Evolutionary conservation across 2,888 invertebrate genomes (phyloP).

Genomic region (Philhelius pedissequus): DNA sequence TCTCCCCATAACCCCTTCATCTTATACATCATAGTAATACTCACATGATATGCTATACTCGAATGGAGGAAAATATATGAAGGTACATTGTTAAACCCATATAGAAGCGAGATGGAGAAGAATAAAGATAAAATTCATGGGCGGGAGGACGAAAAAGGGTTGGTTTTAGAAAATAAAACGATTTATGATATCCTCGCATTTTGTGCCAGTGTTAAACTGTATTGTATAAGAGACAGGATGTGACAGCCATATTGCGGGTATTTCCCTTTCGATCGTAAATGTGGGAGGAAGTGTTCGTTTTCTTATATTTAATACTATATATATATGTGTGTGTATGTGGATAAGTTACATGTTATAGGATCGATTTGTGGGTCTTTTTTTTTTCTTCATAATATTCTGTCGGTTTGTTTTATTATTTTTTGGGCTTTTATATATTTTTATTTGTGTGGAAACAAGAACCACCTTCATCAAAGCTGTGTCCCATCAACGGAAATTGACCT

Average conservation of each 20-base stretch:
- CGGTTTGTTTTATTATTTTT: slow-evolving; percentile 22
- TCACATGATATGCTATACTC: neutral
- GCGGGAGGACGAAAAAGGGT: slow-evolving; percentile 56
- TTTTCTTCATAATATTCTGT: slow-evolving; percentile 33
- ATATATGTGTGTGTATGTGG: no score
- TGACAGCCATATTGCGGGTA: slow-evolving; percentile 65
- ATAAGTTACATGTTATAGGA: neutral
- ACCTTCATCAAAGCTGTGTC: slow-evolving; percentile 14
- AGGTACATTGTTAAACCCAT: neutral
- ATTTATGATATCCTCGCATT: slow-evolving; percentile 65
- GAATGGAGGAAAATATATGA: neutral
- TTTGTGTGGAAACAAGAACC: slow-evolving; percentile 12
- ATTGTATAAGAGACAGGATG: slow-evolving; percentile 59
- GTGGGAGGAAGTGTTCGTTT: slow-evolving; percentile 29
- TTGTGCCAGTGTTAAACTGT: slow-evolving; percentile 35
- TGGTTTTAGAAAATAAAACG: slow-evolving; percentile 60
- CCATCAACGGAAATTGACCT: slow-evolving; percentile 53
- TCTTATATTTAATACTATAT: neutral
- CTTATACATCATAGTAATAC: neutral
- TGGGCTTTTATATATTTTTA: neutral
- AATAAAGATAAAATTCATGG: slow-evolving; percentile 56
- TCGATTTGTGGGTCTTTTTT: slow-evolving; percentile 5
- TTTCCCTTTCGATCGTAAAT: slow-evolving; percentile 52
- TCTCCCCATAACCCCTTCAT: neutral
- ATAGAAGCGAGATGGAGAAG: neutral